These are phyloP conservation scores for Drosophila lutescens DNA, from an alignment of 2,888 invertebrate genomes.

Conservation along the genomic window DNA sequence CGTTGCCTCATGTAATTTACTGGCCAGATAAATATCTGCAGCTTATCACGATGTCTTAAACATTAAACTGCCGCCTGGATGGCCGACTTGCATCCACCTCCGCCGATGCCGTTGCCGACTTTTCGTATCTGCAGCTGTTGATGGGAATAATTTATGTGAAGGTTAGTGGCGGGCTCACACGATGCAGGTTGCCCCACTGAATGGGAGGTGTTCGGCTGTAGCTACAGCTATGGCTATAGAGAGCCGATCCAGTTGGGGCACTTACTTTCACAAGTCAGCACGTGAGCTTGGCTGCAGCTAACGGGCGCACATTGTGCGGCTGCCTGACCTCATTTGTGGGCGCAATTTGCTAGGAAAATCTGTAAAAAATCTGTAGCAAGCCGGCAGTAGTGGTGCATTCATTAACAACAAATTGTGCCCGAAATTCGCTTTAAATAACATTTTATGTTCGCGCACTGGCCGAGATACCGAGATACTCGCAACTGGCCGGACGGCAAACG, in stretches of 20 bases:
- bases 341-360: slow-evolving; percentile 73
- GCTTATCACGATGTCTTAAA: slow-evolving; percentile 79
- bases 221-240: background rate
- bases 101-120: slow-evolving; percentile 26
- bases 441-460: slow-evolving; percentile 66
- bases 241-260: slow-evolving; percentile 47
- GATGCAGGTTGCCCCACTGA: slow-evolving; percentile 43
- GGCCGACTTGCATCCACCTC: slow-evolving; percentile 27
- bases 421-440: slow-evolving; percentile 77
- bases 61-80: slow-evolving; percentile 67
- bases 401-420: slow-evolving; percentile 76
- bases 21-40: slow-evolving; percentile 72
- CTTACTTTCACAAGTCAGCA: slow-evolving; percentile 78
- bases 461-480: slow-evolving; percentile 9
- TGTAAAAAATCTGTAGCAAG: slow-evolving; percentile 66
- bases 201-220: slow-evolving; percentile 10
- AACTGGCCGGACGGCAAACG: slow-evolving; percentile 7
- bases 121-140: slow-evolving; percentile 58
- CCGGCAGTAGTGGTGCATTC: slow-evolving; percentile 62
- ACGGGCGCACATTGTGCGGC: slow-evolving; percentile 72
- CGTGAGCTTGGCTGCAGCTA: slow-evolving; percentile 62
- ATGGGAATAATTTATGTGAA: slow-evolving; percentile 79
- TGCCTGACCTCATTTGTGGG: slow-evolving; percentile 75
- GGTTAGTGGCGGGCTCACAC: slow-evolving; percentile 75
- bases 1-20: slow-evolving; percentile 79